phyloP scores from a whole-genome alignment of 2,797 vertebrate genomes.

The Sciurus carolinensis region DNA sequence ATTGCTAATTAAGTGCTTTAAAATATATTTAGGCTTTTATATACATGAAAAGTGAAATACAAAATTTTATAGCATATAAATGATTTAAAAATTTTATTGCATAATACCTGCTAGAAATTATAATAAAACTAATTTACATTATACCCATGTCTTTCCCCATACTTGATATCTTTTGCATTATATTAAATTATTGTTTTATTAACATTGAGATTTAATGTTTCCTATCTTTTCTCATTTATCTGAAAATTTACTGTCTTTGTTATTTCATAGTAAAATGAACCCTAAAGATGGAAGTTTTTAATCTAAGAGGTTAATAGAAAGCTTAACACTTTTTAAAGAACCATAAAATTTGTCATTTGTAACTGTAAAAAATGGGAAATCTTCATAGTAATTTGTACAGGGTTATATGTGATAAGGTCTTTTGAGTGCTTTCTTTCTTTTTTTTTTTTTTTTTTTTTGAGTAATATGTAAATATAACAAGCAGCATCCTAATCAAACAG shows the following conservation, averaged over 20 bases:
- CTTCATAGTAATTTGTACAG: conserved; percentile 22
- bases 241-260: conserved; percentile 35
- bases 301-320: conserved; percentile 20
- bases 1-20: conserved; percentile 57
- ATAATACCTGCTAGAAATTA: conserved; percentile 49
- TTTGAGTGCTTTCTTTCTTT: background rate
- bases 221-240: conserved; percentile 17
- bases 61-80: background rate
- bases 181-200: conserved; percentile 50
- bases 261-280: conserved; percentile 51
- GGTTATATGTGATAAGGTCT: background rate
- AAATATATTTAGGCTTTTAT: conserved; percentile 21
- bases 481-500: background rate
- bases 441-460: background rate
- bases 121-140: conserved; percentile 32
- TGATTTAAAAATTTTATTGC: conserved; percentile 50
- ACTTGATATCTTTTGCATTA: conserved; percentile 5
- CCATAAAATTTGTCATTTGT: conserved; percentile 9
- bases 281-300: conserved; percentile 36
- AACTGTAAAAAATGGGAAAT: background rate
- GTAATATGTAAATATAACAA: background rate
- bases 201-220: conserved; percentile 30
- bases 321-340: conserved; percentile 40
- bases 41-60: conserved; percentile 42
- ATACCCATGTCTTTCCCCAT: conserved; percentile 5